A percentile compares a stretch with the other conserved stretches of the same genome.
phyloP scores from a whole-genome alignment of 2,888 invertebrate species.

The Minunthozetes semirufus region DNA sequence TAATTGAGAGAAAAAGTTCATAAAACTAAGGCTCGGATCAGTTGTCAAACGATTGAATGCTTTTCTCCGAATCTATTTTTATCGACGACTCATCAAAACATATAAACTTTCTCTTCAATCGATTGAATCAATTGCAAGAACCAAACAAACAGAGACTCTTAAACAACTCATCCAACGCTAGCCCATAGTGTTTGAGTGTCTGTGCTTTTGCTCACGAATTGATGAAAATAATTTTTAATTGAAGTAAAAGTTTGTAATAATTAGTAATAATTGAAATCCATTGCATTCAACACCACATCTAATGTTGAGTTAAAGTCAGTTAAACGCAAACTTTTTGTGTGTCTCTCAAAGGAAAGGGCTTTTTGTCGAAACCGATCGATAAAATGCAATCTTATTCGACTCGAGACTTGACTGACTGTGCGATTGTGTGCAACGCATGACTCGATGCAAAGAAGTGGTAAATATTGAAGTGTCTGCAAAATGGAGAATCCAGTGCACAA shows the following conservation, averaged over 20 bases:
- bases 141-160: too few relatives aligned
- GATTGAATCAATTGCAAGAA: too few relatives aligned
- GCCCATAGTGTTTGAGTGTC: too few relatives aligned
- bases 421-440: slow-evolving; percentile 18
- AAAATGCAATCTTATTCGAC: slow-evolving; percentile 25
- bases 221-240: background rate
- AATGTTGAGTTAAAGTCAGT: slow-evolving; percentile 18
- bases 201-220: too few relatives aligned
- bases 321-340: slow-evolving; percentile 22
- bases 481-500: slow-evolving; percentile 13
- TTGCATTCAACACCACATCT: slow-evolving; percentile 17
- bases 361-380: slow-evolving; percentile 26
- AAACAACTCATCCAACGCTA: too few relatives aligned
- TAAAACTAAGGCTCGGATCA: background rate
- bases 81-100: too few relatives aligned
- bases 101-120: too few relatives aligned
- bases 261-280: background rate
- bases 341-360: background rate
- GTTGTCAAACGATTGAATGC: background rate
- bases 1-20: background rate
- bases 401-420: background rate
- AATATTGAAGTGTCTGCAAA: slow-evolving; percentile 16
- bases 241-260: background rate
- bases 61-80: background rate
- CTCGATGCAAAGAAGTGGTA: slow-evolving; percentile 22